Percentiles rank a stretch among this genome's conserved stretches.
Evolutionary conservation across 2,888 invertebrate species (phyloP).

Genomic region (Celastrina argiolus): DNA sequence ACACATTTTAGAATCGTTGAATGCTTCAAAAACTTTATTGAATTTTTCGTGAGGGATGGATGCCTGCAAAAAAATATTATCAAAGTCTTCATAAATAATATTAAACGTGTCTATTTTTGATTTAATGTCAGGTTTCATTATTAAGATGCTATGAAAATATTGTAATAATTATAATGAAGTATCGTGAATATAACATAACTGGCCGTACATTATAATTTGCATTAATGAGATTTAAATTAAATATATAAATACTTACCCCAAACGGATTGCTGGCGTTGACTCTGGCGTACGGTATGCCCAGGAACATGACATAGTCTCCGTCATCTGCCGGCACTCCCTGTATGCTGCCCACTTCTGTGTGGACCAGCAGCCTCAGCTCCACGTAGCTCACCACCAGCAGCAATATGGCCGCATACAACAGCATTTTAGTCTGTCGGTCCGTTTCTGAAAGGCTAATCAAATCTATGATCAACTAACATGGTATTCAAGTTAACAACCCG

Average conservation of each 20-base stretch:
- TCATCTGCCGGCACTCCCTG: background rate
- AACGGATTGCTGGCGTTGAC: conserved; percentile 7
- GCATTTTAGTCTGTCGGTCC: background rate
- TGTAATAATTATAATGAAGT: too few species aligned
- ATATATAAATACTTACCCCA: background rate
- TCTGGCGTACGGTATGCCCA: conserved; percentile 8
- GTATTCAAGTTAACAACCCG: too few species aligned
- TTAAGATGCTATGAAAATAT: too few species aligned
- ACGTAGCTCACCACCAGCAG: background rate
- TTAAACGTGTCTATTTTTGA: too few species aligned
- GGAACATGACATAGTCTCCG: conserved; percentile 12
- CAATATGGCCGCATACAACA: background rate
- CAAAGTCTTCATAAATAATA: background rate
- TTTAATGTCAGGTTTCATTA: too few species aligned
- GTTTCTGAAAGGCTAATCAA: too few species aligned
- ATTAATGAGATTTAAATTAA: background rate
- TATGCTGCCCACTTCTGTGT: conserved; percentile 12
- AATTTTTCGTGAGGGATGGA: background rate
- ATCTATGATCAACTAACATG: too few species aligned
- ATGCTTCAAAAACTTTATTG: background rate
- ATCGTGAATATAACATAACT: too few species aligned
- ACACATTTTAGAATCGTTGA: background rate
- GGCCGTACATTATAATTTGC: too few species aligned
- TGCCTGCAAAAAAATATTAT: background rate
- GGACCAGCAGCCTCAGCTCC: conserved; percentile 27